Conservation (phyloP, 1,140 invertebrate genomes). For the Seison nebaliae region DNA sequence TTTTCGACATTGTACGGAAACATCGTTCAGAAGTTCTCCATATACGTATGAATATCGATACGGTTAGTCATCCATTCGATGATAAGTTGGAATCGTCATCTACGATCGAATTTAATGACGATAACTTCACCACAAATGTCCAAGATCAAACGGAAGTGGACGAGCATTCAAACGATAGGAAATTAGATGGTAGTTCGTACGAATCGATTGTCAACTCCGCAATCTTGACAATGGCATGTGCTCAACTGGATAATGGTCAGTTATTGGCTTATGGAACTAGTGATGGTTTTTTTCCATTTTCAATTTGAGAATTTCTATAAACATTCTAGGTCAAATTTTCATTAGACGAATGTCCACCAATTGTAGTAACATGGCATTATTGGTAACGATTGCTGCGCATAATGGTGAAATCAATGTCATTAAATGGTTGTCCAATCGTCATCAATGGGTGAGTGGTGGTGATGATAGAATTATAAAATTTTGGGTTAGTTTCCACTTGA, state of each 20-base stretch:
- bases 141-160: no score
- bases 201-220: conserved; percentile 24
- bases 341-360: no score
- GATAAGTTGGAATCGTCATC: background rate
- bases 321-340: no score
- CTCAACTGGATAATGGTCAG: no score
- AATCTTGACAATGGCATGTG: no score
- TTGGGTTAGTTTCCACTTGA: conserved; percentile 23
- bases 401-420: conserved; percentile 19
- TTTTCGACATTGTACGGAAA: conserved; percentile 7
- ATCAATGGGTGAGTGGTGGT: conserved; percentile 24
- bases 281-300: no score
- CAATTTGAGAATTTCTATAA: no score
- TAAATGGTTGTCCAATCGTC: conserved; percentile 19
- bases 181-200: conserved; percentile 14
- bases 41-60: background rate
- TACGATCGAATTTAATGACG: conserved; percentile 18
- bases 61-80: background rate
- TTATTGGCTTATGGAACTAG: conserved; percentile 26
- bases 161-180: conserved; percentile 3
- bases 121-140: conserved; percentile 17
- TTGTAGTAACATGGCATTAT: no score
- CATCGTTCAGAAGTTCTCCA: background rate
- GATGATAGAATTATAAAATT: conserved; percentile 26
- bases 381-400: background rate